Conservation (phyloP, 1,140 invertebrate species). For the Tetraneura akinire region DNA sequence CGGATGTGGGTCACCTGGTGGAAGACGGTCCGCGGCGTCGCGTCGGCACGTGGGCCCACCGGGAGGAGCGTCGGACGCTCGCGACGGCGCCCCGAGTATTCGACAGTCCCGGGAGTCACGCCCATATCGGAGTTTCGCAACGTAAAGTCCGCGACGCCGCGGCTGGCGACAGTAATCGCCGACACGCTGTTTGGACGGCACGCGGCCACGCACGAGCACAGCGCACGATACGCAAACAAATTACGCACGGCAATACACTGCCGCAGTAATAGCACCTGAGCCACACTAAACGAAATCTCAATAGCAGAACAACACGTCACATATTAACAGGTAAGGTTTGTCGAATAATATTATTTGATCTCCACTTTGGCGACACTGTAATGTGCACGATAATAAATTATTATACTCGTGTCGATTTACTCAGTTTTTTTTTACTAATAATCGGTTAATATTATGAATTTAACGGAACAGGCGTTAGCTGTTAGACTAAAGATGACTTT, state of each 20-base stretch:
- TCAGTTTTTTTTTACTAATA: too few species aligned
- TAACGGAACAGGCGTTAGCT: too few species aligned
- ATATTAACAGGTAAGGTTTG: too few species aligned
- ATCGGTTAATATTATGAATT: too few species aligned
- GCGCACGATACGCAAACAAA: not conserved
- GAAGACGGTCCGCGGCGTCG: not conserved
- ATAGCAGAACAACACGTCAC: too few species aligned
- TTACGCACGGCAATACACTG: not conserved
- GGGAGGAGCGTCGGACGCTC: slow-evolving; percentile 21
- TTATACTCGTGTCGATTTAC: too few species aligned
- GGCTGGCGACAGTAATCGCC: slow-evolving; percentile 21
- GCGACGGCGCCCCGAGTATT: slow-evolving; percentile 3
- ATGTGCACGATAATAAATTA: too few species aligned
- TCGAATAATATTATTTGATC: too few species aligned
- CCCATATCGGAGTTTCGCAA: not conserved
- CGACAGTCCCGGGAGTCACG: not conserved
- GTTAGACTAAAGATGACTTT: too few species aligned
- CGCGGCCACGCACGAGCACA: not conserved
- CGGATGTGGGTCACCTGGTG: slow-evolving; percentile 39
- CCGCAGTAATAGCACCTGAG: too few species aligned
- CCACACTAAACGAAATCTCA: too few species aligned
- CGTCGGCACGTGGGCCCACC: slow-evolving; percentile 15
- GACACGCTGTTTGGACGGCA: slow-evolving; percentile 37
- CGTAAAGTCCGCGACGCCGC: not conserved
- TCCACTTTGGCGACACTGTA: too few species aligned